Percentiles rank a stretch among this genome's conserved stretches.
phyloP scores from a whole-genome alignment of 2,888 invertebrate genomes.

The Tetragonisca angustula region DNA sequence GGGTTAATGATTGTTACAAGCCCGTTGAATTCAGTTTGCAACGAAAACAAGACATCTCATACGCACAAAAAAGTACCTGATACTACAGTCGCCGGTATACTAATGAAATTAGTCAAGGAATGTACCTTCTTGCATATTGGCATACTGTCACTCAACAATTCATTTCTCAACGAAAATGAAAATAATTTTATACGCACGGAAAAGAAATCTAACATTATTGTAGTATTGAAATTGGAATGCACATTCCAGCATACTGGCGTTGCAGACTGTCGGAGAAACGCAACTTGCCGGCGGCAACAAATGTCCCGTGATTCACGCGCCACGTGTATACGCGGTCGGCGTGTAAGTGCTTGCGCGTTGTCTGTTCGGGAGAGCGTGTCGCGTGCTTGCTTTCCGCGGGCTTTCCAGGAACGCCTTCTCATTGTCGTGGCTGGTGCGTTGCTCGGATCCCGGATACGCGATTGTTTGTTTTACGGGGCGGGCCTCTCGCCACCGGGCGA shows the following conservation, averaged over 20 bases:
- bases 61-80: neutral
- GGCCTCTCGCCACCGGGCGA: neutral
- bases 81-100: too few species aligned
- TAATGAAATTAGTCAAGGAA: too few species aligned
- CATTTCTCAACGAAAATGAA: neutral
- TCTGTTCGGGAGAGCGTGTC: slow-evolving; percentile 43
- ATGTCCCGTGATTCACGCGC: slow-evolving; percentile 62
- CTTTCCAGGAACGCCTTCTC: slow-evolving; percentile 59
- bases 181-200: neutral
- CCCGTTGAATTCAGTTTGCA: too few species aligned
- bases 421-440: slow-evolving; percentile 55
- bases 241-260: slow-evolving; percentile 43
- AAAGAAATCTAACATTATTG: neutral
- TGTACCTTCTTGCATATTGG: too few species aligned
- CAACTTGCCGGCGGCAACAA: slow-evolving; percentile 53
- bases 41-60: too few species aligned
- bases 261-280: slow-evolving; percentile 31
- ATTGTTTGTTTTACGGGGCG: slow-evolving; percentile 47
- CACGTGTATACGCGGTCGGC: slow-evolving; percentile 41
- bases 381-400: slow-evolving; percentile 63
- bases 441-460: slow-evolving; percentile 59
- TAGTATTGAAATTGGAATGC: neutral
- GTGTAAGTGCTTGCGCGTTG: slow-evolving; percentile 33
- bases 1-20: too few species aligned
- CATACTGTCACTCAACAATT: accelerated